Conservation (phyloP, 1,140 invertebrate genomes). For the Neotoxoptera formosana region DNA sequence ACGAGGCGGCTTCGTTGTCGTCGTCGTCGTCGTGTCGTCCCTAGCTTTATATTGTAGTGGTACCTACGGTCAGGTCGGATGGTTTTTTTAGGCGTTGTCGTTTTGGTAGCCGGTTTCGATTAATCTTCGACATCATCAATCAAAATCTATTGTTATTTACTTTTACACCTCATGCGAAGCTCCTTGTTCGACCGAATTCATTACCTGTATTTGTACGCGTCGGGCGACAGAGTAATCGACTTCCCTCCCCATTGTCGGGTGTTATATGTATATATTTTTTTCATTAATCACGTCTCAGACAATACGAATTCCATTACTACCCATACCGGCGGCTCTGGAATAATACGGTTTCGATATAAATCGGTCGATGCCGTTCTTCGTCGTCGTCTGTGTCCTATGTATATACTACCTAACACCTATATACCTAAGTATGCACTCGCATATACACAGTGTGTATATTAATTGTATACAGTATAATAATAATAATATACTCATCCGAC, state of each 20-base stretch:
- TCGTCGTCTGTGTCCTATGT: background rate
- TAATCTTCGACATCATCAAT: conserved; percentile 58
- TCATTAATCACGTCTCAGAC: conserved; percentile 57
- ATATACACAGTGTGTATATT: background rate
- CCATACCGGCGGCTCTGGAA: background rate
- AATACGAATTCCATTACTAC: conserved; percentile 57
- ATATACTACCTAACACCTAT: background rate
- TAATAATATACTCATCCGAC: background rate
- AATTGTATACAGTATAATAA: background rate
- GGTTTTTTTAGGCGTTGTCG: conserved; percentile 52
- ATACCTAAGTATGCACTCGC: background rate
- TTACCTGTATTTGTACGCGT: conserved; percentile 48
- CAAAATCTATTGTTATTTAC: conserved; percentile 58
- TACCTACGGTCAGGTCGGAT: conserved; percentile 10
- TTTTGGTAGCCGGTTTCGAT: conserved; percentile 56
- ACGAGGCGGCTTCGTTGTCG: background rate
- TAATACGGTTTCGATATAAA: conserved; percentile 20
- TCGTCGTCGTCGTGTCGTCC: background rate
- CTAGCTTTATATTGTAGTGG: background rate
- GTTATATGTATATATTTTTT: conserved; percentile 57
- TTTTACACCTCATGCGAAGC: conserved; percentile 55
- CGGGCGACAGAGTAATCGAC: conserved; percentile 53
- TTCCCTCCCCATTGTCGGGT: conserved; percentile 41
- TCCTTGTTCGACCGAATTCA: conserved; percentile 55
- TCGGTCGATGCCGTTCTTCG: background rate